phyloP scores from a whole-genome alignment of 2,113 vertebrate genomes.

The Pimephales promelas region DNA sequence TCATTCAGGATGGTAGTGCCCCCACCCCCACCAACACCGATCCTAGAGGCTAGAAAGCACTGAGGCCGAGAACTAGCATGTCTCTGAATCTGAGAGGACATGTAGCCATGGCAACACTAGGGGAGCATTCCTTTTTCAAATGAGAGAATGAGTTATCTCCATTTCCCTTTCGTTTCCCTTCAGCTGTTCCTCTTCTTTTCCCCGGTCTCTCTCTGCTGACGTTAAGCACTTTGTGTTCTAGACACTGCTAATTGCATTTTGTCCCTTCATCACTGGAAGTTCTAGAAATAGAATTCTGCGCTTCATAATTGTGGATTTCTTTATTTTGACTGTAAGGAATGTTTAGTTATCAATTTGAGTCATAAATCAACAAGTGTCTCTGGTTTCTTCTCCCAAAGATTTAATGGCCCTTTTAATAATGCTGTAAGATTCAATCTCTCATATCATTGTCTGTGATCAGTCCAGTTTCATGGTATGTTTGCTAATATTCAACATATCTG shows the following conservation, averaged over 20 bases:
- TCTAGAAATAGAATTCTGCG: constrained; percentile 32
- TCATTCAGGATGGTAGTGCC: constrained; percentile 42
- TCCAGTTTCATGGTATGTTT: not conserved
- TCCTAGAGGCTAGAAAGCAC: constrained; percentile 35
- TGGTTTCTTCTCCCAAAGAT: not conserved
- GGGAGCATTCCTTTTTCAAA: constrained; percentile 44
- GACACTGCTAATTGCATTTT: constrained; percentile 50
- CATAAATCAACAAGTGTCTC: constrained; percentile 30
- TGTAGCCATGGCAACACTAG: constrained; percentile 57
- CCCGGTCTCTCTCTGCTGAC: not conserved
- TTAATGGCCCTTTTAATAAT: constrained; percentile 34
- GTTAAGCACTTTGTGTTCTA: constrained; percentile 48
- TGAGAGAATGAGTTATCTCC: constrained; percentile 46
- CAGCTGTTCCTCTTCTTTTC: constrained; percentile 7
- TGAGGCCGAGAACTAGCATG: constrained; percentile 45
- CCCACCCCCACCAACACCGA: constrained; percentile 18
- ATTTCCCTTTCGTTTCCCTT: constrained; percentile 42
- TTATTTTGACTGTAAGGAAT: constrained; percentile 30
- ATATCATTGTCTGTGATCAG: constrained; percentile 13
- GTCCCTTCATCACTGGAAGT: constrained; percentile 33
- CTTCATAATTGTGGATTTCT: constrained; percentile 34
- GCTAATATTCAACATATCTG: not conserved
- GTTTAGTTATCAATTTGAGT: not conserved
- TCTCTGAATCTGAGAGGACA: constrained; percentile 42
- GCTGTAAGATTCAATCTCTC: not conserved